Base-by-base conservation (phyloP, 2,888 invertebrate species). In the Macaria liturata region DNA sequence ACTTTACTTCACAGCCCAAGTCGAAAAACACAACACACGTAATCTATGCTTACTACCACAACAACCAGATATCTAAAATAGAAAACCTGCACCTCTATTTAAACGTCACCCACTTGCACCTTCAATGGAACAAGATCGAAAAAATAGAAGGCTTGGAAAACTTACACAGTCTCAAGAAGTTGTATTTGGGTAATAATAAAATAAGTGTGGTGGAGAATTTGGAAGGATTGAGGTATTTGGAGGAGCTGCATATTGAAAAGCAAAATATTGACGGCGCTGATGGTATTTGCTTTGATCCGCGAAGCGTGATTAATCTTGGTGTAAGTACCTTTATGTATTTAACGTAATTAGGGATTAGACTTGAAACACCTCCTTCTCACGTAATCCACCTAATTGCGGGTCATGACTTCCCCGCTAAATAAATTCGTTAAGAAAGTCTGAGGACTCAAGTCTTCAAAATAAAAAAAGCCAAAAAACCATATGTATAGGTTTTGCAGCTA, bases 121-220 rank as follows among this genome's bases (percentile, higher is more conserved):
- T 96, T 9, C 97, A 96, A 83, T 96, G 95, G 88, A 97, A 97
- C 76, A 94, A 94, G 76, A 95, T 97, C 63, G 87, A 85, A 0
- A 94, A 94, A 80, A 92, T 97, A 1, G 93, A 95, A 72, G 95
- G 95, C 49, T 78, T 97, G 44, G 81, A 93, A 9, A 78, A 81
- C 30, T 84, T 96, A 54, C 84, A 80, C 39, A 95, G 95, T 63
- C 84, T 98, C 53, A 95, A 94, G 66, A 96, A 97, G 80, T 78
- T 98, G 3, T 98, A 97, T 79, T 80, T 96, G 59, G 94, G 95
- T 0, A 93, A 94, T 65, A 96, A 96, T 77, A 84, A 83, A 59
- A 95, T 96, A 46, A 91, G 92, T 57, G 94, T 95, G 0, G 86
- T 96, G 0, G 96, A 96, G 81, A 95, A 95, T 62, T 83, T 96